Evolutionary conservation across 2,888 invertebrate genomes (phyloP).

Genomic region (Kryphioiulus occultus): DNA sequence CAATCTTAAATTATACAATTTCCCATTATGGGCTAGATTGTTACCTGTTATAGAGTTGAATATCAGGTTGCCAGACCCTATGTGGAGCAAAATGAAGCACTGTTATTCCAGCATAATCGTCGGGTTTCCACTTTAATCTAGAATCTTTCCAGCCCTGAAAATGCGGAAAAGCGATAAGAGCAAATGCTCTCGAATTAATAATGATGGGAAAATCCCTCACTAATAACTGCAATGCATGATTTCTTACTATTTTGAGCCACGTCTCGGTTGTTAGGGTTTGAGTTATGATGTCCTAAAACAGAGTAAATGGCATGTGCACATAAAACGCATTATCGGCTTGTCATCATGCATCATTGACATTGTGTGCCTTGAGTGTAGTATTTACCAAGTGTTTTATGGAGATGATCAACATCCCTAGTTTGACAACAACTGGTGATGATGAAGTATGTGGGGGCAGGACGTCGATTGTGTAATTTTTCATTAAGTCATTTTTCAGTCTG

Average conservation of each 20-base stretch:
- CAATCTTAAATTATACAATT: no score
- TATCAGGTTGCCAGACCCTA: constrained; percentile 14
- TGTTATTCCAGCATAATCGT: background rate
- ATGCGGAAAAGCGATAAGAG: background rate
- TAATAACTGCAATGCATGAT: no score
- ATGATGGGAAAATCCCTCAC: no score
- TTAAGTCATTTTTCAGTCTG: background rate
- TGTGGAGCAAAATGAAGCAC: background rate
- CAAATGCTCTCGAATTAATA: no score
- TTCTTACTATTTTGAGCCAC: background rate
- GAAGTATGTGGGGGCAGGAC: background rate
- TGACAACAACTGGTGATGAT: background rate
- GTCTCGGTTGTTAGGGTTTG: background rate
- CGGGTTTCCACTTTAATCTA: background rate
- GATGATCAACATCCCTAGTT: background rate
- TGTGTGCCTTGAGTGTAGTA: no score
- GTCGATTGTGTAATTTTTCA: background rate
- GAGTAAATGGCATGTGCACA: background rate
- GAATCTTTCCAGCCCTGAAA: background rate
- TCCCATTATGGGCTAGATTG: no score
- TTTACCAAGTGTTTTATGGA: background rate
- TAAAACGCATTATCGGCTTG: background rate
- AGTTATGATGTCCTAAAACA: background rate
- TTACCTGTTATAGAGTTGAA: constrained; percentile 6
- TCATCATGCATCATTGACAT: no score